phyloP scores from a whole-genome alignment of 2,113 vertebrate genomes.

The Psettodes erumei region DNA sequence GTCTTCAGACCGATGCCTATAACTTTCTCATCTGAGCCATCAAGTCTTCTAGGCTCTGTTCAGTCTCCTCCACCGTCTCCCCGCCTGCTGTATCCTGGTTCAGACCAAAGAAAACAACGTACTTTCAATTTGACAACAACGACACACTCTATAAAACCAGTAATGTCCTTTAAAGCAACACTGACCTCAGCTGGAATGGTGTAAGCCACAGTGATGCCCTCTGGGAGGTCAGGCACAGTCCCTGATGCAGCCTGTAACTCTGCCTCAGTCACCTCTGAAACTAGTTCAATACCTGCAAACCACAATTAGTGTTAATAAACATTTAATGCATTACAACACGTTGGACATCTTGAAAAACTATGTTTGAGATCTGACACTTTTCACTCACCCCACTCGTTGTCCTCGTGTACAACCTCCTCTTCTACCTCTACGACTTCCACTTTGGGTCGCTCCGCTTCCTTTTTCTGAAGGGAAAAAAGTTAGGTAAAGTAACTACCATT shows the following conservation, averaged over 20 bases:
- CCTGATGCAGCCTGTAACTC: slow-evolving; percentile 90
- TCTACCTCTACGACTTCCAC: slow-evolving; percentile 79
- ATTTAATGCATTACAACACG: neutral
- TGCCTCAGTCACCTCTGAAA: slow-evolving; percentile 91
- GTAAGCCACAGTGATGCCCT: slow-evolving; percentile 94
- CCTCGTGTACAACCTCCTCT: slow-evolving; percentile 90
- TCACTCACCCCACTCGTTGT: slow-evolving; percentile 93
- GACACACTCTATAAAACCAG: no score
- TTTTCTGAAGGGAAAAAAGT: slow-evolving; percentile 80
- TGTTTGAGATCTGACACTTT: neutral
- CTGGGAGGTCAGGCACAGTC: slow-evolving; percentile 88
- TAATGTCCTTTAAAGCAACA: neutral
- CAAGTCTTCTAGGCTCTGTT: slow-evolving; percentile 94
- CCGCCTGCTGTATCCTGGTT: slow-evolving; percentile 65
- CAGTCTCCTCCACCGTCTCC: slow-evolving; percentile 85
- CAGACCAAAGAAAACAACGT: slow-evolving; percentile 25
- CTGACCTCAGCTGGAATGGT: slow-evolving; percentile 91
- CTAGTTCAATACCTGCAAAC: slow-evolving; percentile 90
- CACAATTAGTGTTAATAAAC: slow-evolving; percentile 1
- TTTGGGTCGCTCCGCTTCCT: slow-evolving; percentile 83
- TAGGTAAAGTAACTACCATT: neutral
- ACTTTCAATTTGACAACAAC: no score
- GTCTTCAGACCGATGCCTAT: slow-evolving; percentile 71
- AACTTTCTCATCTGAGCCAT: slow-evolving; percentile 95
- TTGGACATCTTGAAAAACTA: neutral